phyloP scores from a whole-genome alignment of 2,113 vertebrate species.

The Myrmecobius fasciatus region DNA sequence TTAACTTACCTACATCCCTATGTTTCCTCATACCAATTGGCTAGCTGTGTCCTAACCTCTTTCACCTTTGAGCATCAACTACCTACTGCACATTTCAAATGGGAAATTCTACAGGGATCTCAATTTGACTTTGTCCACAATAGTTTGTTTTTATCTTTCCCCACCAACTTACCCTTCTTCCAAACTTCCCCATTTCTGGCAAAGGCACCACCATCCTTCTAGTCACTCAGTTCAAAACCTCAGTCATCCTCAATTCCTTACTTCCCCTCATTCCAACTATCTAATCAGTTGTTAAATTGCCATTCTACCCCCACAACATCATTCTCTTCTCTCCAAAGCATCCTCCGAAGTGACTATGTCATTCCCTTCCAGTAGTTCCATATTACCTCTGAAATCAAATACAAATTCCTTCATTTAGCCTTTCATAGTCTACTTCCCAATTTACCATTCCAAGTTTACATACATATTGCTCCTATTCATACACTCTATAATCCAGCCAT shows the following conservation, averaged over 20 bases:
- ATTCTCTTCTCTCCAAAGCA: neutral
- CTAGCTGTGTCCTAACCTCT: neutral
- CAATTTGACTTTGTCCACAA: neutral
- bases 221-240: neutral
- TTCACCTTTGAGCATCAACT: neutral
- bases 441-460: neutral
- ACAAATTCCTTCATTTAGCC: neutral
- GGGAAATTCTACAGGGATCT: neutral
- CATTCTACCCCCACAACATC: neutral
- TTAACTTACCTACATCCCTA: no score
- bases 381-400: neutral
- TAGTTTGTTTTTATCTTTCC: neutral
- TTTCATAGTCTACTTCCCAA: neutral
- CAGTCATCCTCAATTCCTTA: neutral
- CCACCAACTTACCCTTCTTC: neutral
- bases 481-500: neutral
- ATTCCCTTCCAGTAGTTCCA: neutral
- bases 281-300: neutral
- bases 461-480: neutral
- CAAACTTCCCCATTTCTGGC: neutral
- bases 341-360: neutral
- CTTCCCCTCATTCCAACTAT: neutral
- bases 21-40: no score
- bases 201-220: neutral
- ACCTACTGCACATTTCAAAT: neutral